Base-by-base conservation (phyloP, 2,888 invertebrate species). In the Drosophila monieri region DNA sequence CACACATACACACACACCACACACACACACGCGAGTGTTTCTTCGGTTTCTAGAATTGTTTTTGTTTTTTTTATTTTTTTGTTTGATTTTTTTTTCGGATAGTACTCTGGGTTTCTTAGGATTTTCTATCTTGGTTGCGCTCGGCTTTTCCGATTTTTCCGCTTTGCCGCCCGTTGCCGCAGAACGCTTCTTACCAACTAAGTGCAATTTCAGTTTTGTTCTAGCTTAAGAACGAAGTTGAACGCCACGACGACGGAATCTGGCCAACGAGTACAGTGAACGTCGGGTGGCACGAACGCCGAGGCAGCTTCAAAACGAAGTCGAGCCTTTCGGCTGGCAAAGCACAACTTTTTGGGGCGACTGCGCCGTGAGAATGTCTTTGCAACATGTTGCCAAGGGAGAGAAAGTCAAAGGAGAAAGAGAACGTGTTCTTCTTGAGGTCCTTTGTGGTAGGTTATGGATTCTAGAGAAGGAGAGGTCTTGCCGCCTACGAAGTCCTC, bases 161-260 rank as follows among this genome's bases (percentile, higher is more conserved):
- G 70, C 47, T 88, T 85, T 73, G 74, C 74, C 80, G 80, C 87
- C 90, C 89, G 89, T 87, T 87, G 77, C 80, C 83, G 78, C 79
- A 83, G 90, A 80, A 79, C 80, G 85, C 83, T 85, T 88, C 78
- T 83, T 88, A 85, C 85, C 89, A 90, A 89, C 90, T 89, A 88
- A 74, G 83, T 81, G 75, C 68, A 76, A 80, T 89, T 89, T 85
- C 78, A 78, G 76, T 86, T 81, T 90, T 89, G 88, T 86, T 86
- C 83, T 76, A 89, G 86, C 89, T 90, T 89, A 86, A 88, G 77
- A 88, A 65, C 80, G 81, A 77, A 64, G 56, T 14, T 48, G 18
- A 43, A 14, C 14, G 8, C 37, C 39, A 30, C 70, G 52, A 53
- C 64, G 56, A 1, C 23, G n/a, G 14, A 6, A 48, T 23, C 23